Evolutionary conservation across 2,888 invertebrate species (phyloP), one percentile per base, ranked within the genome.

Genomic region (Marronus borbonicus): DNA sequence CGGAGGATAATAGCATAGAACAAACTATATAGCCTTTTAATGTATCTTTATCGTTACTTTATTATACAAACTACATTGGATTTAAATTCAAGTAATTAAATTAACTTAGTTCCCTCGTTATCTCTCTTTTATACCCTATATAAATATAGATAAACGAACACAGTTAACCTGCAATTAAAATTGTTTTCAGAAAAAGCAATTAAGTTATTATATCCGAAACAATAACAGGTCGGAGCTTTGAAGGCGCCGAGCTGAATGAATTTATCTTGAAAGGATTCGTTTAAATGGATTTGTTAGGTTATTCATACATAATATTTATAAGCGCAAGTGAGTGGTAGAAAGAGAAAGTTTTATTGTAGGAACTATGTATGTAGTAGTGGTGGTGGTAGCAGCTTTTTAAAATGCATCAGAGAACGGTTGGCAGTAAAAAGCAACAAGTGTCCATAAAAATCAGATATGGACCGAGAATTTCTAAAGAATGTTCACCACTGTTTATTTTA

Each of bases 361-460:
- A 66, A 68, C 72, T 74, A 74, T 68, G 68, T 28, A 68, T 68
- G 49, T 49, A 88, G 87, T 88, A 84, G 87, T 87, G 64, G 77
- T 76, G 70, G 76, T 76, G 79, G 76, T 77, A 72, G 79, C 88
- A 84, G 80, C 75, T 78, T 76, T 78, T 78, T 78, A 78, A 78
- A 78, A 68, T 76, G 78, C 78, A 78, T 78, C 66, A 78, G 72
- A 74, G 72, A 69, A 76, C 74, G 68, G 78, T 68, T 75, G 75
- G 78, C 66, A 76, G 66, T 77, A 77, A 84, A 83, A 84, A 83
- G 87, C 86, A 87, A 87, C 88, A 87, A 87, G 87, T 87, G 86
- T 86, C 86, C 84, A 87, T 87, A 87, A 87, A 87, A 87, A 87
- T 87, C 86, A 85, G 86, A 86, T 86, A 87, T 86, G 85, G 85